These are phyloP conservation scores for Nemopilema nomurai DNA, from an alignment of 30 jellyfish, hydroid and myxozoan genomes.

Conservation along the genomic window DNA sequence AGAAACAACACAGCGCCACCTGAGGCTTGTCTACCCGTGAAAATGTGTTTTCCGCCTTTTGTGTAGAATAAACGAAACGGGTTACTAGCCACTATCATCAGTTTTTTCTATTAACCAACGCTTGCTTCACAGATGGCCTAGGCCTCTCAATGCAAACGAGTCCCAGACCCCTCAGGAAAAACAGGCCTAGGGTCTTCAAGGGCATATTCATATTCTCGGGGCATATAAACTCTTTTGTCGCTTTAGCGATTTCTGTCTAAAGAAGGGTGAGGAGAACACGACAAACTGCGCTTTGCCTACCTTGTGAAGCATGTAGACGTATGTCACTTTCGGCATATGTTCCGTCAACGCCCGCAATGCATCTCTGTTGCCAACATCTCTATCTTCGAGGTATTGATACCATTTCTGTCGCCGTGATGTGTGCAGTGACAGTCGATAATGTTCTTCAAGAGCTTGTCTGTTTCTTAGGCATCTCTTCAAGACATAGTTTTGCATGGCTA, in stretches of 20 bases:
- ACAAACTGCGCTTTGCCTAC: slow-evolving; percentile 26
- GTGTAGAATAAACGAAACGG: neutral
- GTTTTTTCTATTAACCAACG: neutral
- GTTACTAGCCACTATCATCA: neutral
- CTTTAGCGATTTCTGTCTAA: too few species aligned
- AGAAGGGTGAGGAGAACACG: too few species aligned
- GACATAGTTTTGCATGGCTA: slow-evolving; percentile 86
- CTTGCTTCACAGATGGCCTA: neutral
- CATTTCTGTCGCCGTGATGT: slow-evolving; percentile 95
- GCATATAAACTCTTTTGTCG: neutral
- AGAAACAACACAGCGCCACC: slow-evolving; percentile 24
- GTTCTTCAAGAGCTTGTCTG: slow-evolving; percentile 96
- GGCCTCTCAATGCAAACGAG: neutral
- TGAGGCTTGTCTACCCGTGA: slow-evolving; percentile 18
- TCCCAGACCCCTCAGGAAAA: too few species aligned
- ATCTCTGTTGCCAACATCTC: slow-evolving; percentile 92
- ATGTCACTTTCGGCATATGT: slow-evolving; percentile 95
- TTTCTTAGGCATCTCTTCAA: slow-evolving; percentile 88
- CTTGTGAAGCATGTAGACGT: slow-evolving; percentile 89
- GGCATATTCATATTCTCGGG: too few species aligned
- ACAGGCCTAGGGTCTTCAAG: too few species aligned
- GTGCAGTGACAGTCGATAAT: slow-evolving; percentile 86
- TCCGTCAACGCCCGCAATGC: slow-evolving; percentile 92
- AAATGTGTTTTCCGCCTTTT: neutral
- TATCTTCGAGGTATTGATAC: slow-evolving; percentile 90